These are phyloP conservation scores for Tylochromis polylepis DNA, from an alignment of 2,113 vertebrate species.

Conservation along the genomic window DNA sequence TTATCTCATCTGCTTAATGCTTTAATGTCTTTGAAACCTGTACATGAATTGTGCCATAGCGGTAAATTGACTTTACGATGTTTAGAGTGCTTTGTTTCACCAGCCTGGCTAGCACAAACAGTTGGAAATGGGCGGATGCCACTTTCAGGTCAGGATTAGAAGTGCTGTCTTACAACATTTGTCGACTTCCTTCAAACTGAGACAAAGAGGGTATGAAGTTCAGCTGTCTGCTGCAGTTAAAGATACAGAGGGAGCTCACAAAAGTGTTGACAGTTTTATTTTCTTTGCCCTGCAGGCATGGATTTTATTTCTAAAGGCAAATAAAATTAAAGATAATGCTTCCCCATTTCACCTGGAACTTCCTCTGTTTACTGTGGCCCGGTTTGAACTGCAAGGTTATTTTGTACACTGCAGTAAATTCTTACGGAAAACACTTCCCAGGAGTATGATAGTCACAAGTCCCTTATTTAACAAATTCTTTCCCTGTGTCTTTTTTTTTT, in stretches of 20 bases:
- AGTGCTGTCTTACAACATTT: neutral
- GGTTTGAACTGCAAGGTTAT: neutral
- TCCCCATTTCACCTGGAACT: slow-evolving; percentile 2
- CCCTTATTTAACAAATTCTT: slow-evolving; percentile 10
- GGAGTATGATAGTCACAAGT: neutral
- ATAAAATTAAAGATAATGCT: neutral
- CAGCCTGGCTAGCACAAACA: neutral
- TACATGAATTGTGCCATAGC: neutral
- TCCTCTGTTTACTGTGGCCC: neutral
- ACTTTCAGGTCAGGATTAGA: neutral
- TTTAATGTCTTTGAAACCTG: neutral
- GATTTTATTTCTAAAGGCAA: neutral
- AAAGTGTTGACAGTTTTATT: slow-evolving; percentile 3
- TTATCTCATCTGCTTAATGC: neutral
- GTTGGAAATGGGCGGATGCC: neutral
- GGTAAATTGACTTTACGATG: neutral
- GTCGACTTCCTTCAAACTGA: neutral
- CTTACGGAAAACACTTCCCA: neutral
- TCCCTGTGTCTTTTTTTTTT: neutral
- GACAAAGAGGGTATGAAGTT: neutral
- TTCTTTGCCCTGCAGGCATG: neutral
- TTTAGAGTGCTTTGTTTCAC: neutral
- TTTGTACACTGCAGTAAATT: neutral
- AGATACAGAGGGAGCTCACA: neutral
- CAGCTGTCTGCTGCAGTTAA: neutral